Evolutionary conservation across 2,888 invertebrate species (phyloP), one percentile per base, ranked within the genome.

Genomic region (Siphonodentalium dalli): DNA sequence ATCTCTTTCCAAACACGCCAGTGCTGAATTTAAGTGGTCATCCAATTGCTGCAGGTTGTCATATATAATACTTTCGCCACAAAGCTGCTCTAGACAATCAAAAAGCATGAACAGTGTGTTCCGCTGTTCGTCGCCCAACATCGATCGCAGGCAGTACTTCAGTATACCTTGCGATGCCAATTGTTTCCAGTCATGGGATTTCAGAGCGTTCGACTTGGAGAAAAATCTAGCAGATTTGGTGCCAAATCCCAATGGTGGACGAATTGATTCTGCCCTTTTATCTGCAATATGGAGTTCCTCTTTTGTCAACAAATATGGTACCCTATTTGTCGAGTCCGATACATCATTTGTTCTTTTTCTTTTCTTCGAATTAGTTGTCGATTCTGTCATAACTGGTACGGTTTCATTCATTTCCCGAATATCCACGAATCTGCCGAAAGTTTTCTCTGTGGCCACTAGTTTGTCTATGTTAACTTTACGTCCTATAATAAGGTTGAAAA

Each of bases 121-220:
- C 20, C 49, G 41, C 26, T 27, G 40, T 15, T 15, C 13, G 2
- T 46, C 21, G 26, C 18, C 18, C 13, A 37, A 24, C 3, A 26
- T 20, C 27, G 27, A 24, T n/a, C 13, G 15, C 2, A 46, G 4
- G 20, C 37, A 46, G 20, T 18, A 46, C 20, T 37, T 24, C 2
- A 46, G 9, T 2, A 46, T 46, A 1, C 46, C 35, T 35, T 37
- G 37, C 2, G 35, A 26, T 15, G 46, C 35, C n/a, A 46, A 3
- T 33, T 46, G 46, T 13, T 46, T 46, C 23, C 27, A 35, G 18
- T 46, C 46, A 37, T 46, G 46, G 3, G 46, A 46, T 26, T 26
- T 46, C 2, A 46, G 13, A 1, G 26, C 9, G 9, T 37, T 37
- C 4, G 35, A 24, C 21, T 46, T 37, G 20, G 27, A 37, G n/a